Evolutionary conservation across 2,797 vertebrate species (phyloP).

Genomic region (Takifugu ocellatus): DNA sequence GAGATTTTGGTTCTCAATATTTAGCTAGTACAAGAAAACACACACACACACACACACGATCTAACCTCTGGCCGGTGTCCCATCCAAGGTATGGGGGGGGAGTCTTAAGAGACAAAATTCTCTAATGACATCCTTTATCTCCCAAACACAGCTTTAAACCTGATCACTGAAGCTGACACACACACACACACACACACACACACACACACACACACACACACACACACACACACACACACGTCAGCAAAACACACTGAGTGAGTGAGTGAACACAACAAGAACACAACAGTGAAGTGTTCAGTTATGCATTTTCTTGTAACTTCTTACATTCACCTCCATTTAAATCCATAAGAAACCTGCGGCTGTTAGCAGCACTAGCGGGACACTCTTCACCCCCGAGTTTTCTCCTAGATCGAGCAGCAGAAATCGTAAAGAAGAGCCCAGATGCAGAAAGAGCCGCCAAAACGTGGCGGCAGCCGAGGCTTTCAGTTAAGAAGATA

Average conservation of each 20-base stretch:
- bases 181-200: background rate
- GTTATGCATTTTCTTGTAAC: slow-evolving; percentile 3
- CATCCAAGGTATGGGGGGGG: slow-evolving; percentile 63
- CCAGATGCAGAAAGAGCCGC: slow-evolving; percentile 9
- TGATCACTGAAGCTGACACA: slow-evolving; percentile 56
- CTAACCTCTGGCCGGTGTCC: slow-evolving; percentile 67
- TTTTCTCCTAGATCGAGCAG: background rate
- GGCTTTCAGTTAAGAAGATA: slow-evolving; percentile 40
- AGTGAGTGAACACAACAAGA: slow-evolving; percentile 19
- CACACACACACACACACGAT: slow-evolving; percentile 10
- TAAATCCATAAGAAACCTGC: no score
- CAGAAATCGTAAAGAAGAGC: background rate
- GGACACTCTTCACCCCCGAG: no score
- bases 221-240: slow-evolving; percentile 6
- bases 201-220: slow-evolving; percentile 3
- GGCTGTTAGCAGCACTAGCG: no score
- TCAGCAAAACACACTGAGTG: slow-evolving; percentile 25
- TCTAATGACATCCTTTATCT: slow-evolving; percentile 75
- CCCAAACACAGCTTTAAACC: slow-evolving; percentile 66
- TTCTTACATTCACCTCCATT: background rate
- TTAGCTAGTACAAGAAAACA: background rate
- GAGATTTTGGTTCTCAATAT: no score
- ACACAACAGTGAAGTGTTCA: no score
- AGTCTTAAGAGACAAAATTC: slow-evolving; percentile 70
- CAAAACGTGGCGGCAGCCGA: slow-evolving; percentile 4